These are phyloP conservation scores for Xanthostigma xanthostigma DNA, from an alignment of 2,888 invertebrate genomes.

Conservation along the genomic window DNA sequence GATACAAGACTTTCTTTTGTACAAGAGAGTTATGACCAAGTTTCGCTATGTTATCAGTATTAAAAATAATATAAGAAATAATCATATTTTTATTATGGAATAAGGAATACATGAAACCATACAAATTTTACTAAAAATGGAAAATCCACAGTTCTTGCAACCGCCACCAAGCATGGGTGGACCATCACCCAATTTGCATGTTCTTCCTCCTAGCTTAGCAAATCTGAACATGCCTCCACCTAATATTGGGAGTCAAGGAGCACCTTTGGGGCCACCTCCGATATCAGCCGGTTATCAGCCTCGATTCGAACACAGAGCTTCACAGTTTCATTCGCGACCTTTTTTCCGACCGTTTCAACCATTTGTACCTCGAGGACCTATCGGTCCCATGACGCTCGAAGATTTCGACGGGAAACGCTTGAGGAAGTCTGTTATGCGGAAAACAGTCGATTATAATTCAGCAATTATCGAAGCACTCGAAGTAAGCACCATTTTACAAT, in stretches of 20 bases:
- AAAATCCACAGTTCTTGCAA: slow-evolving; percentile 7
- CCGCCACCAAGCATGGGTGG: slow-evolving; percentile 29
- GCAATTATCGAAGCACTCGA: slow-evolving; percentile 85
- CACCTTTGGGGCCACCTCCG: slow-evolving; percentile 5
- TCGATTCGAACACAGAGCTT: slow-evolving; percentile 1
- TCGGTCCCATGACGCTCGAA: slow-evolving; percentile 54
- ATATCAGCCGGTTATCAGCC: not conserved
- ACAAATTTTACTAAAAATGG: slow-evolving; percentile 4
- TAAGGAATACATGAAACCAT: no score
- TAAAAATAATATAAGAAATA: no score
- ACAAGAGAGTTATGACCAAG: no score
- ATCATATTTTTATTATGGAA: no score
- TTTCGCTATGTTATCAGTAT: no score
- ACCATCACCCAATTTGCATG: slow-evolving; percentile 19
- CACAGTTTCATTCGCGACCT: slow-evolving; percentile 16
- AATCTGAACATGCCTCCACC: slow-evolving; percentile 20
- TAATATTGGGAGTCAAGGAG: slow-evolving; percentile 16
- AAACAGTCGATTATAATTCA: slow-evolving; percentile 96
- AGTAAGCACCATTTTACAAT: slow-evolving; percentile 33
- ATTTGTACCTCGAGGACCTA: slow-evolving; percentile 30
- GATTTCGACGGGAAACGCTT: slow-evolving; percentile 94
- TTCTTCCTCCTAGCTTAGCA: slow-evolving; percentile 12
- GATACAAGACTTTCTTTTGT: no score
- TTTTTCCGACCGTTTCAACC: slow-evolving; percentile 27
- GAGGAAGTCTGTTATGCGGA: slow-evolving; percentile 90